Evolutionary conservation across 2,888 invertebrate genomes (phyloP), one percentile per base, ranked within the genome.

Genomic region (Scrobipalpa costella): DNA sequence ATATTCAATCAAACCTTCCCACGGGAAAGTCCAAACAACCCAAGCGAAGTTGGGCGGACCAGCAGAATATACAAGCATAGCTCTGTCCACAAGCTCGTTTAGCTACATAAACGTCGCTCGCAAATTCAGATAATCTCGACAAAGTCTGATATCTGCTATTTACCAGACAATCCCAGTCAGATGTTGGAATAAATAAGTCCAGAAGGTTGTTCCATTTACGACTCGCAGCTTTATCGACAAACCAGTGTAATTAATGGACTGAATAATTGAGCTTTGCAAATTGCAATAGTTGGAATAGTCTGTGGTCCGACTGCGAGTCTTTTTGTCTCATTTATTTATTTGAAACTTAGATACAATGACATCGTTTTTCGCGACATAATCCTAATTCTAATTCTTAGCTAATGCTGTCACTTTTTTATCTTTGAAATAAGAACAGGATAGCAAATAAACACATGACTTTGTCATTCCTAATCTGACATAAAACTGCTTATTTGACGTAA

Each of bases 91-190:
- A 21, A 52, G 50, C 50, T 49, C 33, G 33, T 49, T 36, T 61
- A 11, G 27, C 2, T 33, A 61, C 47, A 61, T 36, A 61, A 49
- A 61, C 40, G 17, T 61, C 49, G 27, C 33, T 47, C 49, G 33
- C 49, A 61, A 61, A 61, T 61, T 49, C 47, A 33, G 36, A 27
- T 49, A 49, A 61, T 61, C 61, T 49, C 33, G 50, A 52, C 50
- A 52, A 13, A 52, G 21, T 52, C 50, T 21, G 50, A 52, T 52
- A 52, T 52, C 50, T 21, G 50, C 27, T 52, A 52, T 52, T 52
- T 52, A 52, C 50, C 50, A 52, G 27, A 52, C 50, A 52, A 52
- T 52, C 21, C 50, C 21, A 52, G 50, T 13, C 50, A 52, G 50
- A 27, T 52, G 50, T 52, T 52, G 21, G 50, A 52, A 52, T 52